Conservation (phyloP, 1,140 invertebrate genomes). For the Calephelis nemesis region DNA sequence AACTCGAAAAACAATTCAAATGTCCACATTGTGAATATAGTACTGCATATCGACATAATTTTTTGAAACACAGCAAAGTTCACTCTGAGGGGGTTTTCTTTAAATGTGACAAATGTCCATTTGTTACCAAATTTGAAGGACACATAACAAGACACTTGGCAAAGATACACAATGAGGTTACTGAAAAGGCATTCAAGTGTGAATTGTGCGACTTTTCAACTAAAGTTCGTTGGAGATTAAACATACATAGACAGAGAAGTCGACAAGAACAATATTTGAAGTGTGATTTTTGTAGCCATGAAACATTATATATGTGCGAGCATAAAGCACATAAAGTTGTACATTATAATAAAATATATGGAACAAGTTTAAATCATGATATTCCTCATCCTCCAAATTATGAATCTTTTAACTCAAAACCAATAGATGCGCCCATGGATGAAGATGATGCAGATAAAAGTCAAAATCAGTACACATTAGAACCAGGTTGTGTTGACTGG, state of each 20-base stretch:
- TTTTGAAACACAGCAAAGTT: constrained; percentile 45
- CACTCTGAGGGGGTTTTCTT: constrained; percentile 41
- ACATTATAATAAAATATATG: constrained; percentile 45
- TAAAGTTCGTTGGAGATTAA: constrained; percentile 48
- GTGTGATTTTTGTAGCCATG: constrained; percentile 45
- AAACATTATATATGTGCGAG: constrained; percentile 47
- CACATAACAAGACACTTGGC: constrained; percentile 53
- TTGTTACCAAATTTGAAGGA: constrained; percentile 51
- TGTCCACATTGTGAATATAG: constrained; percentile 45
- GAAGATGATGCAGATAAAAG: constrained; percentile 26
- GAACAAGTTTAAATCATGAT: constrained; percentile 8
- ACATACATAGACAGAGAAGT: constrained; percentile 48
- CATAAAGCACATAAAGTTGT: constrained; percentile 47
- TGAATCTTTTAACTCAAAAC: constrained; percentile 1
- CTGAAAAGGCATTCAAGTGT: constrained; percentile 45
- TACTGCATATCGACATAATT: constrained; percentile 52
- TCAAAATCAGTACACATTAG: constrained; percentile 39
- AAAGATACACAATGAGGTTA: constrained; percentile 53
- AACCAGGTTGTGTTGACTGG: constrained; percentile 48
- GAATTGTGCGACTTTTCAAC: constrained; percentile 56
- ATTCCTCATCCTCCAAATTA: background rate
- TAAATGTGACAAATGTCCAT: constrained; percentile 58
- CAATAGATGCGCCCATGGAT: background rate
- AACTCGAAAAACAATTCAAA: constrained; percentile 48
- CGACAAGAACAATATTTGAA: constrained; percentile 35